A percentile compares a stretch with the other conserved stretches of the same genome.
Conservation (phyloP, 2,888 invertebrate genomes). For the Pseudococcus longispinus region DNA sequence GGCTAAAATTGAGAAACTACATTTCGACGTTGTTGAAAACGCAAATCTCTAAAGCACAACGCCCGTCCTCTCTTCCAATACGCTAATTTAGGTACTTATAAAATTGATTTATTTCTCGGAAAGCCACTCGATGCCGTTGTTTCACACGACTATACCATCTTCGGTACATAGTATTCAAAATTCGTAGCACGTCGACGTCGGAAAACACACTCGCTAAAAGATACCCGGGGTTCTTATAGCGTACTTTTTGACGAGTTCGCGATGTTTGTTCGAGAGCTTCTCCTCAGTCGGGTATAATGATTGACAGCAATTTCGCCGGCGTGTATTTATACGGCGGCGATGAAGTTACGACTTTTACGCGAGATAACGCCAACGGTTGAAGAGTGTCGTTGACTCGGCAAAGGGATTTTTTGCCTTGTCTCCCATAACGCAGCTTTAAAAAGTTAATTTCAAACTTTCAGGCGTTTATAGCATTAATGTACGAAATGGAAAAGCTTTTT, state of each 20-base stretch:
- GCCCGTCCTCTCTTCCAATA: too few species aligned
- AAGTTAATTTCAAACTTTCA: constrained; percentile 26
- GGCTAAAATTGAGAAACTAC: too few species aligned
- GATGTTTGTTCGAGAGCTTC: constrained; percentile 5
- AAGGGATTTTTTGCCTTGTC: background rate
- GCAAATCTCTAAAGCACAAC: too few species aligned
- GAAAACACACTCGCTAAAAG: background rate
- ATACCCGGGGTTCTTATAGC: background rate
- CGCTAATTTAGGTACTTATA: too few species aligned
- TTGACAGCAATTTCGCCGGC: background rate
- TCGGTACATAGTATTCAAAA: background rate
- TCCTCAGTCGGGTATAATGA: background rate
- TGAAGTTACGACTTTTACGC: background rate
- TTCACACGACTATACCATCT: background rate
- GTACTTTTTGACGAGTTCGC: background rate
- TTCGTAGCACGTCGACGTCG: background rate
- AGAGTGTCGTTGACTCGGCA: background rate
- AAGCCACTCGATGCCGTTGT: background rate
- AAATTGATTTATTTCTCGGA: background rate
- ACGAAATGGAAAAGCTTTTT: constrained; percentile 15
- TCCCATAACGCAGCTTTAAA: background rate
- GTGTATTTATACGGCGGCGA: background rate
- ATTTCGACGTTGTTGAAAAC: too few species aligned
- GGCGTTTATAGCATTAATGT: constrained; percentile 1
- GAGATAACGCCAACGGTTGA: background rate